Evolutionary conservation across 2,888 invertebrate genomes (phyloP).

Genomic region (Ferdinandea cuprea): DNA sequence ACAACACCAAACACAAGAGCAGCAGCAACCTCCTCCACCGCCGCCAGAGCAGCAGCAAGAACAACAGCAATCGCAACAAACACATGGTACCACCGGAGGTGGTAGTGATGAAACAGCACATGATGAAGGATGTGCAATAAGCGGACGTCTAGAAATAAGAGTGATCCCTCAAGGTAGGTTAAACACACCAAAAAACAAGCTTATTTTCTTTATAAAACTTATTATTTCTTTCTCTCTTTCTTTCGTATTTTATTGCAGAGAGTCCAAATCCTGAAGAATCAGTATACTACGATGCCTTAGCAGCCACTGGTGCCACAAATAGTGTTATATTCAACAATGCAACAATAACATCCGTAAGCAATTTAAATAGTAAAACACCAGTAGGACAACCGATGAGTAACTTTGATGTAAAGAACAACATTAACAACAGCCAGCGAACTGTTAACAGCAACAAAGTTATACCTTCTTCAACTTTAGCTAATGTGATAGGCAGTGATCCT

Average conservation of each 20-base stretch:
- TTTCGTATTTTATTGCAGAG: too few relatives aligned
- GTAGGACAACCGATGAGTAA: slow-evolving; percentile 27
- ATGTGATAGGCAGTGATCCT: slow-evolving; percentile 43
- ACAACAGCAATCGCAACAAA: slow-evolving; percentile 46
- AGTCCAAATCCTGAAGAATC: slow-evolving; percentile 87
- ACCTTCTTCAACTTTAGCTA: slow-evolving; percentile 36
- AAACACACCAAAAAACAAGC: neutral
- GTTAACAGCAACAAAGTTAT: slow-evolving; percentile 30
- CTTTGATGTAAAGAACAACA: slow-evolving; percentile 36
- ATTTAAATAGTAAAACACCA: slow-evolving; percentile 31
- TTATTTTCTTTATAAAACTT: neutral
- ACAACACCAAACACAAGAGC: slow-evolving; percentile 34
- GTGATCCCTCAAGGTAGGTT: slow-evolving; percentile 85
- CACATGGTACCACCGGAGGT: slow-evolving; percentile 17
- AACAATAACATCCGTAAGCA: slow-evolving; percentile 36
- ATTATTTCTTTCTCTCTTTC: neutral
- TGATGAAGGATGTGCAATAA: slow-evolving; percentile 86
- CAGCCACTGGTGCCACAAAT: slow-evolving; percentile 84
- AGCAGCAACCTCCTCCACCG: slow-evolving; percentile 1
- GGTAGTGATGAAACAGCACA: slow-evolving; percentile 66
- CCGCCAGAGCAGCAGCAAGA: slow-evolving; percentile 22
- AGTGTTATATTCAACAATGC: slow-evolving; percentile 43
- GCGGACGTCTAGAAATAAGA: slow-evolving; percentile 92
- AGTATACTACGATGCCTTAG: slow-evolving; percentile 91
- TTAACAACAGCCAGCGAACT: slow-evolving; percentile 32